Base-by-base conservation (phyloP, 2,113 vertebrate genomes). In the Gambusia holbrooki region DNA sequence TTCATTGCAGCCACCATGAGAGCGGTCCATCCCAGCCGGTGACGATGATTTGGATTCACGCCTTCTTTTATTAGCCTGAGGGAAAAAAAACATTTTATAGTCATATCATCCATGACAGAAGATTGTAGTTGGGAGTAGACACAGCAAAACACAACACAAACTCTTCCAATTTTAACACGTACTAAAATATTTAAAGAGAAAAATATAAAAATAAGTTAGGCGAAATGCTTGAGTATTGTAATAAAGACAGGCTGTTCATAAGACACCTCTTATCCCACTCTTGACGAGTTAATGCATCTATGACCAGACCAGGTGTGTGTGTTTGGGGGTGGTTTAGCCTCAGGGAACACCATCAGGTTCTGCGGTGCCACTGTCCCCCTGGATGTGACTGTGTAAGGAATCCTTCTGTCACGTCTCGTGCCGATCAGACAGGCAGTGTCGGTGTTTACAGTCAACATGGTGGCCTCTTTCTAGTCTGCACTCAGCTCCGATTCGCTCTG, bases 1-100 rank as follows among this genome's bases (percentile, higher is more conserved):
- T 93, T 96, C 89, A 98, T 98, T 2, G 96, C 95, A 3, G 97
- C 96, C 81, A 98, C 97, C 97, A 99, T 99, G 33, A 99, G 94
- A 7, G 96, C 86, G 0, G 97, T 98, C 97, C 97, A 99, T 40
- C 97, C 97, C 2, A 99, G 95, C 51, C 45, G 95, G 90, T 99
- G 97, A n/a, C 96, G 95, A 1, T 89, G 72, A 1, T 98, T 97
- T 62, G 96, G 95, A 32, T 96, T 94, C 0, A 93, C 77, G 0
- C 97, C 96, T 66, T 96, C 95, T 3, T 89, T 83, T 76, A 98
- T 66, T 37, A 98, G 77, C 91, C 97, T 99, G 89, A 71, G 22
- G 88, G 37, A 63, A 84, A 74, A 66, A 11, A 71, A 7, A 3
- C 9, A 33, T 17, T 51, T 61, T 15, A 76, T 14, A 28, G 0